Evolutionary conservation across 2,888 invertebrate species (phyloP).

Genomic region (Aspidiotus rigidus): DNA sequence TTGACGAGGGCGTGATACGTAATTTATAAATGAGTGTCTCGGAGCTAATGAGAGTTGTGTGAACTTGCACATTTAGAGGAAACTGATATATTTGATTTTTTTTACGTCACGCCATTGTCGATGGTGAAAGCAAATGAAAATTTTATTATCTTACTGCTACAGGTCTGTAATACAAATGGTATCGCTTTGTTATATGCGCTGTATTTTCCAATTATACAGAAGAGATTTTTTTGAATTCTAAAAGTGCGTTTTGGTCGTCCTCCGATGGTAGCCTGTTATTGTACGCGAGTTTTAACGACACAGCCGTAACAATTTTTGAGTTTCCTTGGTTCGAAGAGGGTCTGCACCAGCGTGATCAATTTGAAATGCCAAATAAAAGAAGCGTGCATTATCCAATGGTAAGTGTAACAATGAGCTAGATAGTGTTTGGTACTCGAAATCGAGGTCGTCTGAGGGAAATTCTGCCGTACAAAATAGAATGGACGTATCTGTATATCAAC

Average conservation of each 20-base stretch:
- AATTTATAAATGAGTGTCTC: too few relatives aligned
- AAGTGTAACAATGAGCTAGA: slow-evolving; percentile 39
- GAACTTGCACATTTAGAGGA: too few relatives aligned
- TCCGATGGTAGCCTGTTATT: slow-evolving; percentile 65
- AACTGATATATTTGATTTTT: too few relatives aligned
- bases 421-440: too few relatives aligned
- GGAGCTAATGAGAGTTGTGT: too few relatives aligned
- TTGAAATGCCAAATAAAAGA: slow-evolving; percentile 67
- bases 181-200: neutral
- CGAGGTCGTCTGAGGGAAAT: too few relatives aligned
- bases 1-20: too few relatives aligned
- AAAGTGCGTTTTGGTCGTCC: slow-evolving; percentile 76
- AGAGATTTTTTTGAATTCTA: slow-evolving; percentile 60
- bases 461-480: too few relatives aligned
- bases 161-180: too few relatives aligned
- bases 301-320: slow-evolving; percentile 61
- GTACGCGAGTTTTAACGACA: slow-evolving; percentile 66
- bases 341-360: slow-evolving; percentile 44
- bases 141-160: neutral
- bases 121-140: neutral
- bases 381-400: slow-evolving; percentile 77
- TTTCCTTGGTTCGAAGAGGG: slow-evolving; percentile 62
- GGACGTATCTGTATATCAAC: too few relatives aligned
- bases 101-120: too few relatives aligned
- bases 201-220: slow-evolving; percentile 44